Base-by-base conservation (phyloP, 2,797 vertebrate genomes). In the Catharus ustulatus region DNA sequence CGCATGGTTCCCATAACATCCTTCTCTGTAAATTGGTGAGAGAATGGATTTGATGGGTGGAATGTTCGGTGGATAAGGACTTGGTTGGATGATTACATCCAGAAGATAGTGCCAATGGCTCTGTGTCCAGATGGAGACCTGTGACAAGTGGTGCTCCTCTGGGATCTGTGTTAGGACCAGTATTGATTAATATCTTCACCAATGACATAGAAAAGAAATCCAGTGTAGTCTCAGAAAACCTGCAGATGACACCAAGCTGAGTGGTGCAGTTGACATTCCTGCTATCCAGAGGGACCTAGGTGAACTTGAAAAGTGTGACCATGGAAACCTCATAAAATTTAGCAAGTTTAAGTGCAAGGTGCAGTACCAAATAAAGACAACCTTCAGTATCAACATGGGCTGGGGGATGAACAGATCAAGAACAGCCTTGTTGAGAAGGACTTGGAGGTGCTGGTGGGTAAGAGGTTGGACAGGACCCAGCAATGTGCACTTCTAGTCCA, bases 341-440 rank as follows among this genome's bases (percentile, higher is more conserved):
- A 21, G 17, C 19, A 68, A 34, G 11, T 75, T 67, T 23, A 36
- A 66, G n/a, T n/a, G 15, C 15, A 46, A 76, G 40, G 63, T 5
- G 3, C 46, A 36, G 27, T 9, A n/a, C 29, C n/a, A 13, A 69
- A 29, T 54, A 16, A 68, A 46, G 48, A 61, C 6, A 69, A 29
- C 2, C 1, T 29, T 16, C 20, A 29, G 8, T 17, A 34, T 24
- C 30, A 42, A 21, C 42, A 17, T 3, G 10, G 30, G 17, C 19
- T 63, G 24, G 13, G 7, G 4, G 12, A 40, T 17, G 11, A 85
- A 32, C 5, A 51, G 10, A 19, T 36, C 1, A 1, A 76, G 38
- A 76, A 3, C 15, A 38, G 29, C 13, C 6, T 23, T 68, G 38
- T 6, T 0, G 0, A 68, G 19, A 59, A 68, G 15, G 3, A 20